phyloP scores from a whole-genome alignment of 2,888 invertebrate genomes.

The Dicycla oo region DNA sequence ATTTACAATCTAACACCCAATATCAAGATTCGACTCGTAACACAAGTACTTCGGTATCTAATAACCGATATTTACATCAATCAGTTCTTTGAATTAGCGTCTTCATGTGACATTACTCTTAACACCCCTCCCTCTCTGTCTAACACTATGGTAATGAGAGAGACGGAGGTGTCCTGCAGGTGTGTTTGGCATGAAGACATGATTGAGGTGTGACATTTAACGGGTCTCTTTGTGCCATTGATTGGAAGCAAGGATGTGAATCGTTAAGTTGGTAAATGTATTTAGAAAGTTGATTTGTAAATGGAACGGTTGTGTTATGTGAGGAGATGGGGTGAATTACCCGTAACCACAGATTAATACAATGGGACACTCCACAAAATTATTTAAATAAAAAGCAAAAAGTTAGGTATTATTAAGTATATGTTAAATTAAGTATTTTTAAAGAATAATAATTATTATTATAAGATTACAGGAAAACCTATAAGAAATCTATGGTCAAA shows the following conservation, averaged over 20 bases:
- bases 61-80: slow-evolving; percentile 65
- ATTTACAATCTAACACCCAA: slow-evolving; percentile 46
- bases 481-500: too few species aligned
- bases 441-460: too few species aligned
- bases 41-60: slow-evolving; percentile 33
- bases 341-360: too few species aligned
- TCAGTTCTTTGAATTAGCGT: slow-evolving; percentile 81
- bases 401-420: too few species aligned
- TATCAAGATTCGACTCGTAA: slow-evolving; percentile 49
- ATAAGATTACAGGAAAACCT: too few species aligned
- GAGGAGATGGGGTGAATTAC: background rate
- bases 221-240: slow-evolving; percentile 71
- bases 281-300: slow-evolving; percentile 49
- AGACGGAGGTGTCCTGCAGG: slow-evolving; percentile 70
- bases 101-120: slow-evolving; percentile 65
- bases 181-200: slow-evolving; percentile 74
- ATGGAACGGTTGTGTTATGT: background rate
- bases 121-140: slow-evolving; percentile 65
- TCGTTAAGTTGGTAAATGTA: slow-evolving; percentile 42
- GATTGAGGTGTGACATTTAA: slow-evolving; percentile 82
- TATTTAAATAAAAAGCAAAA: too few species aligned
- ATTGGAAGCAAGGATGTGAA: slow-evolving; percentile 57
- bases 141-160: slow-evolving; percentile 57
- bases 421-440: too few species aligned
- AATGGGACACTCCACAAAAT: too few species aligned